Conservation (phyloP, 2,797 vertebrate species). For the Psittacula echo region DNA sequence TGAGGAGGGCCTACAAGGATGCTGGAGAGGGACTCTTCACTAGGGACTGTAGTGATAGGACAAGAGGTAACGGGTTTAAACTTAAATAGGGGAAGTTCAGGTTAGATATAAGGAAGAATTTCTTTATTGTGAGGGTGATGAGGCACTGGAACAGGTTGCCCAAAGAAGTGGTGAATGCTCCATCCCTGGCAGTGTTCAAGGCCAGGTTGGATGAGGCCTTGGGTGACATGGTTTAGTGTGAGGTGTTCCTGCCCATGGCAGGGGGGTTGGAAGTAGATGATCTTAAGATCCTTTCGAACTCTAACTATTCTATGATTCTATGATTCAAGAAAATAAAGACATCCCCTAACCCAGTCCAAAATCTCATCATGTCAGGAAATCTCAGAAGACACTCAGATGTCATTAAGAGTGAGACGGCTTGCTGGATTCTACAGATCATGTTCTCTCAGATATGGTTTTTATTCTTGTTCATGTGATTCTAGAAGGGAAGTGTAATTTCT, state of each 20-base stretch:
- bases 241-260: not conserved
- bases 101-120: no score
- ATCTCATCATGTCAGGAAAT: conserved; percentile 3
- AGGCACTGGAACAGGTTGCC: no score
- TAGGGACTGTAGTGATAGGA: no score
- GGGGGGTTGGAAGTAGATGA: not conserved
- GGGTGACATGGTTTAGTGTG: not conserved
- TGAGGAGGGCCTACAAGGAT: no score
- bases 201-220: not conserved
- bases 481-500: conserved; percentile 29
- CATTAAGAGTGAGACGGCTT: not conserved
- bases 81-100: no score
- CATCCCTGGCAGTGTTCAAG: not conserved
- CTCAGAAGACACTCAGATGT: not conserved
- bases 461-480: conserved; percentile 2
- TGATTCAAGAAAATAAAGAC: conserved; percentile 21
- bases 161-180: not conserved
- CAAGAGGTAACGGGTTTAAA: no score
- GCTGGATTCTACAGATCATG: not conserved
- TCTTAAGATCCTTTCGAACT: not conserved
- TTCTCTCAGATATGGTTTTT: not conserved
- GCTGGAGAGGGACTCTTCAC: no score
- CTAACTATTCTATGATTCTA: not conserved
- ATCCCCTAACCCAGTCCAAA: not conserved
- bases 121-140: no score